Base-by-base conservation (phyloP, 1,140 invertebrate genomes). In the Phortica variegata region DNA sequence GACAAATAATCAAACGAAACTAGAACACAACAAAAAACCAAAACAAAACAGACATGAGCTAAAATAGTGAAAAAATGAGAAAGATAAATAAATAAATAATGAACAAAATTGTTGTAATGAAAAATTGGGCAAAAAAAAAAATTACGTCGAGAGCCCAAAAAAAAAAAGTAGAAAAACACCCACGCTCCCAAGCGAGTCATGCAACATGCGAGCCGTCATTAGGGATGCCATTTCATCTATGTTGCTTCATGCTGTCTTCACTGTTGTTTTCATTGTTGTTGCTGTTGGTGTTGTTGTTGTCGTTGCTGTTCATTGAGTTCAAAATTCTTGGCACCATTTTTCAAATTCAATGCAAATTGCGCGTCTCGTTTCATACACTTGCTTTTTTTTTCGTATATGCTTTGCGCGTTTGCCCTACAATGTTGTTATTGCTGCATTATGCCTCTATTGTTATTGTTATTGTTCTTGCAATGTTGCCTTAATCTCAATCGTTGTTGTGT, bases 1-100 rank as follows among this genome's bases (percentile, higher is more conserved):
- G n/a, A 53, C 68, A 66, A 68, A 62, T 53, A 65, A 48, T 50
- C 15, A 65, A 38, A 29, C 21, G 39, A 49, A 58, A 58, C 53
- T 53, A 51, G 56, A 49, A 60, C 52, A 47, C 36, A 16, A 23
- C 38, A 31, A 17, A 36, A 21, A 10, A 31, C 34, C 37, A 19
- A 39, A 18, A 44, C 29, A 43, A 36, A 23, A 13, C 17, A 21
- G 38, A 48, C 52, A 39, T 36, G n/a, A n/a, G n/a, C n/a, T 12
- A n/a, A 39, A 26, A 51, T 47, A 43, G 43, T 19, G 38, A 46
- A 39, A 38, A 32, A 36, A 50, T 39, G 31, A 52, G 41, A 57
- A 34, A 51, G 21, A 47, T n/a, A 26, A 23, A 36, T 32, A 34
- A 34, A 21, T 44, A 58, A 33, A 37, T 41, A 52, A 29, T 18